Evolutionary conservation across 2,888 invertebrate genomes (phyloP).

Genomic region (Plusia festucae): DNA sequence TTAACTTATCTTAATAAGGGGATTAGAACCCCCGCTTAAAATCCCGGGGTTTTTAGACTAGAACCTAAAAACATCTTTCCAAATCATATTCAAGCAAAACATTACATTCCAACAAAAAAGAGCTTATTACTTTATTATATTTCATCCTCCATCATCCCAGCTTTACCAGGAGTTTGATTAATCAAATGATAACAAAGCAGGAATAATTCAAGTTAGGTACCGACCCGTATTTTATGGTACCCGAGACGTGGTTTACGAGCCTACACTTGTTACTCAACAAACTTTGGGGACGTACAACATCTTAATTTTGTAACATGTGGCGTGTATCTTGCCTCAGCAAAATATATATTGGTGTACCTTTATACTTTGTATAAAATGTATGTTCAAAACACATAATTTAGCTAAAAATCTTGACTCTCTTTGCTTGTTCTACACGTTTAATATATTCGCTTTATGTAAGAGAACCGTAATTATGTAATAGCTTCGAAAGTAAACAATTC

Average conservation of each 20-base stretch:
- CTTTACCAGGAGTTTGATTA: slow-evolving; percentile 10
- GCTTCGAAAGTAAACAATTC: no score
- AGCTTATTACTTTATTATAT: slow-evolving; percentile 3
- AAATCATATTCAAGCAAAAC: no score
- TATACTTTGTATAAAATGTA: slow-evolving; percentile 11
- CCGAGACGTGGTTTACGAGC: slow-evolving; percentile 35
- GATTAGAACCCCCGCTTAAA: no score
- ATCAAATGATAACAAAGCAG: slow-evolving; percentile 28
- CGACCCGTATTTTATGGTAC: slow-evolving; percentile 21
- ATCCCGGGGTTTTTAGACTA: no score
- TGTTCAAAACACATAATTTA: not conserved
- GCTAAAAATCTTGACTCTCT: not conserved
- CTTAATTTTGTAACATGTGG: slow-evolving; percentile 39
- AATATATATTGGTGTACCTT: slow-evolving; percentile 20
- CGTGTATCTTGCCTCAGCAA: slow-evolving; percentile 7
- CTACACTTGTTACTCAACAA: slow-evolving; percentile 33
- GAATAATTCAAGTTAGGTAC: slow-evolving; percentile 25
- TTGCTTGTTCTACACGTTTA: no score
- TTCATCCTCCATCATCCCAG: not conserved
- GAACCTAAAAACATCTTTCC: not conserved
- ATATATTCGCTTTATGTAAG: no score
- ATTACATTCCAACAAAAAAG: not conserved
- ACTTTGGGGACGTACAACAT: slow-evolving; percentile 34
- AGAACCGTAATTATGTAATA: no score
- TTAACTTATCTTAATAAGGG: not conserved